Percentiles rank a stretch among this genome's conserved stretches.
Evolutionary conservation across 2,113 vertebrate genomes (phyloP).

Genomic region (Gymnarchus niloticus): DNA sequence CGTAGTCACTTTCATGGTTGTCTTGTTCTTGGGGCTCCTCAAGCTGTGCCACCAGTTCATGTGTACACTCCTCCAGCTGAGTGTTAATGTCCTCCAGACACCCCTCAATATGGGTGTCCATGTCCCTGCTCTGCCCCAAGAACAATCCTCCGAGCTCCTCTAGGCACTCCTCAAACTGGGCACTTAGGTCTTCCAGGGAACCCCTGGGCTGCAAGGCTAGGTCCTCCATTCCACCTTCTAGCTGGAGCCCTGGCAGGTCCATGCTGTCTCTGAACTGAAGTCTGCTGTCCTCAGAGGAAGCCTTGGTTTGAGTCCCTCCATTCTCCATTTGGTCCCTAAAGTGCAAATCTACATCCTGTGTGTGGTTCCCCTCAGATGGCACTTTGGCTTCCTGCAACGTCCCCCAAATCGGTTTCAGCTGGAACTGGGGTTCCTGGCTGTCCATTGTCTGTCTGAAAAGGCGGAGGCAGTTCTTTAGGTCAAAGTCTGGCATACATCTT

Average conservation of each 20-base stretch:
- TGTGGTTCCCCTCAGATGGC: constrained; percentile 37
- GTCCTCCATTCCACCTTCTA: constrained; percentile 12
- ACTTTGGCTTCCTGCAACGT: not conserved
- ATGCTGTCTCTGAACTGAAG: not conserved
- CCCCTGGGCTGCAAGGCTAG: not conserved
- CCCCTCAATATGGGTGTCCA: constrained; percentile 25
- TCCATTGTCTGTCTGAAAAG: constrained; percentile 45
- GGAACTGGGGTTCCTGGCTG: constrained; percentile 26
- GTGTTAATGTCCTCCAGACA: constrained; percentile 25
- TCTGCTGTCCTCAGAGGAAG: not conserved
- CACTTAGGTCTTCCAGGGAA: constrained; percentile 8
- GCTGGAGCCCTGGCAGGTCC: not conserved
- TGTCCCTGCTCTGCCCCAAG: constrained; percentile 35
- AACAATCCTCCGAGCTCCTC: constrained; percentile 34
- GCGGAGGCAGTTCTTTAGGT: not conserved
- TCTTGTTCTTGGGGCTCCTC: not conserved
- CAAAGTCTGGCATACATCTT: not conserved
- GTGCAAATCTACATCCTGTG: not conserved
- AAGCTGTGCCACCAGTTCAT: constrained; percentile 25
- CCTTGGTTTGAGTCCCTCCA: constrained; percentile 44
- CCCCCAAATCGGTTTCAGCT: constrained; percentile 24
- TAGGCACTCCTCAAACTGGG: constrained; percentile 42
- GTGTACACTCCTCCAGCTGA: constrained; percentile 13
- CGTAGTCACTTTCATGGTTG: too few relatives aligned
- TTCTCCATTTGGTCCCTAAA: constrained; percentile 49